Conservation (phyloP, 2,113 vertebrate genomes). For the Lepisosteus oculatus region DNA sequence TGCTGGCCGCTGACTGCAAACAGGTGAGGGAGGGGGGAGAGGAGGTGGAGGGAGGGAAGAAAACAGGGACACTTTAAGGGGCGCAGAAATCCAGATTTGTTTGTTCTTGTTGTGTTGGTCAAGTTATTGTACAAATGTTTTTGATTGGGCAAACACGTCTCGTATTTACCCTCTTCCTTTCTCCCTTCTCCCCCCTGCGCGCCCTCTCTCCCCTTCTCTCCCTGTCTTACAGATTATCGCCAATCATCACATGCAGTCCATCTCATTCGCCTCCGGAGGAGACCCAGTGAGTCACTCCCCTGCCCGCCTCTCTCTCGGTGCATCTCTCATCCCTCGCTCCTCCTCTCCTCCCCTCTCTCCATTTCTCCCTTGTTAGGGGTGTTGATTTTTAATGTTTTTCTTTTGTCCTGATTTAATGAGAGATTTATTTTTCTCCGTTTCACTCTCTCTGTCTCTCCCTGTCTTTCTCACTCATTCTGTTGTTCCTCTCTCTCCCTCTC, state of each 20-base stretch:
- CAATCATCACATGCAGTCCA: conserved; percentile 96
- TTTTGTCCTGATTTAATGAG: no score
- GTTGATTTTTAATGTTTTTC: no score
- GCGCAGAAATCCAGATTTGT: no score
- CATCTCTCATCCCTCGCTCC: neutral
- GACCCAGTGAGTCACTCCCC: conserved; percentile 83
- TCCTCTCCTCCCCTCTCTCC: neutral
- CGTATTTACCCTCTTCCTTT: neutral
- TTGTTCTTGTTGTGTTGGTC: no score
- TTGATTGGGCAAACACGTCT: no score
- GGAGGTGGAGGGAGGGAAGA: neutral
- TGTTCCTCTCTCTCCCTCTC: neutral
- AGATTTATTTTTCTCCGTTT: neutral
- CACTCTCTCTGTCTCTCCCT: neutral
- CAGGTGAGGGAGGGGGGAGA: conserved; percentile 71
- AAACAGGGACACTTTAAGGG: neutral
- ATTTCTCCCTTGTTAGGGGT: no score
- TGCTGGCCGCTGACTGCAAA: conserved; percentile 95
- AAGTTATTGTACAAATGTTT: no score
- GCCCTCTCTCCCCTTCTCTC: conserved; percentile 10
- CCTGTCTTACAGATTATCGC: conserved; percentile 81
- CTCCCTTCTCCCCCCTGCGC: conserved; percentile 28
- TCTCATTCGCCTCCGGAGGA: conserved; percentile 92
- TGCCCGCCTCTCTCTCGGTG: conserved; percentile 9
- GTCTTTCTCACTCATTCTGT: neutral